Percentiles rank a stretch among this genome's conserved stretches.
Conservation (phyloP, 2,888 invertebrate genomes). For the Stenolophus ochropezus region DNA sequence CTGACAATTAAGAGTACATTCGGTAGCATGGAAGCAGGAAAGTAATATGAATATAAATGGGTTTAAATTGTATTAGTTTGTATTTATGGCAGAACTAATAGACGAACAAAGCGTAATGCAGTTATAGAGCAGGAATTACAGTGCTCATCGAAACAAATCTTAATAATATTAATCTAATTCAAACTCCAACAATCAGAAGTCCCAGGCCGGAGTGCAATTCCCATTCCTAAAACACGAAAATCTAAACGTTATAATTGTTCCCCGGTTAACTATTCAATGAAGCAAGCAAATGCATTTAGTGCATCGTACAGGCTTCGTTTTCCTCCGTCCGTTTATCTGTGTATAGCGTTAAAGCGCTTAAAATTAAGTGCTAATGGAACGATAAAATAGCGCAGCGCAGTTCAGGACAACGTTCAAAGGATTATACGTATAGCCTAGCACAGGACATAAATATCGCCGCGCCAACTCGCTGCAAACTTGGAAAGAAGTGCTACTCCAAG, state of each 20-base stretch:
- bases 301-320: conserved; percentile 35
- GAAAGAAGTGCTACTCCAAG: conserved; percentile 37
- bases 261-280: conserved; percentile 52
- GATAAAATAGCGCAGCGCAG: conserved; percentile 53
- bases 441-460: conserved; percentile 50
- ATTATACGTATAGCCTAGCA: conserved; percentile 52
- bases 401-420: conserved; percentile 53
- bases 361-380: conserved; percentile 60
- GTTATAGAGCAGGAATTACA: background rate
- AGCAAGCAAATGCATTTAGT: conserved; percentile 53
- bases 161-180: conserved; percentile 43
- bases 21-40: background rate
- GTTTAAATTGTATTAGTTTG: conserved; percentile 23
- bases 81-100: conserved; percentile 10
- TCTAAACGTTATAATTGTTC: conserved; percentile 30
- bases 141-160: conserved; percentile 26
- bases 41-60: conserved; percentile 22
- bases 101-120: conserved; percentile 3
- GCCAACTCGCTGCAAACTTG: conserved; percentile 16
- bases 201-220: conserved; percentile 1
- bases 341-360: conserved; percentile 56
- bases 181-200: conserved; percentile 33
- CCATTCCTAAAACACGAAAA: conserved; percentile 40
- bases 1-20: background rate
- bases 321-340: conserved; percentile 43